Conservation (phyloP, 2,113 vertebrate species). For the Myotis lucifugus region DNA sequence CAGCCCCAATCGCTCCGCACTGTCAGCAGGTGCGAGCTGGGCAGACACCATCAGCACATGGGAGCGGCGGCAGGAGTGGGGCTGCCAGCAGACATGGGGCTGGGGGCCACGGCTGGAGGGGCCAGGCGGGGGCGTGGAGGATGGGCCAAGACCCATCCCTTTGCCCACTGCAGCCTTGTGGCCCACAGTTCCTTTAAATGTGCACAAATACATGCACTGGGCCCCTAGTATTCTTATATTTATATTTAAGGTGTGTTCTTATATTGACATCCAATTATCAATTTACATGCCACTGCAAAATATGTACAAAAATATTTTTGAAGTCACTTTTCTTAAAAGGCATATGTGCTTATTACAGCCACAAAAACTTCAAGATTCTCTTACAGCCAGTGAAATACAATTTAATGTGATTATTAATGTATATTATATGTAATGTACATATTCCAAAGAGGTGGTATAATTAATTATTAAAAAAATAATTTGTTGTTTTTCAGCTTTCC, state of each 20-base stretch:
- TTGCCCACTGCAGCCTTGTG: too few relatives aligned
- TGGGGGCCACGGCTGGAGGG: too few relatives aligned
- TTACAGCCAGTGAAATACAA: not conserved
- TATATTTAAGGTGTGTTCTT: not conserved
- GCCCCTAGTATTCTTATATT: not conserved
- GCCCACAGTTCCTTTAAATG: too few relatives aligned
- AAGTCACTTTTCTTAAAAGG: not conserved
- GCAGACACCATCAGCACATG: too few relatives aligned
- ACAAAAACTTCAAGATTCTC: not conserved
- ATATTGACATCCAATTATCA: not conserved
- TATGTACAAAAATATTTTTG: not conserved
- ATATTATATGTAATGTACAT: not conserved
- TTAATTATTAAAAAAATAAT: not conserved
- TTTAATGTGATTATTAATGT: not conserved
- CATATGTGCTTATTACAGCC: not conserved
- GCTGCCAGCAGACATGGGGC: too few relatives aligned
- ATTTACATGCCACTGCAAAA: not conserved
- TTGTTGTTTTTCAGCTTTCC: not conserved
- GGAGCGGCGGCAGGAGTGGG: too few relatives aligned
- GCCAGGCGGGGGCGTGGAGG: too few relatives aligned
- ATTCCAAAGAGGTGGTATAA: not conserved
- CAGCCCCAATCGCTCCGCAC: too few relatives aligned
- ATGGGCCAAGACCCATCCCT: too few relatives aligned
- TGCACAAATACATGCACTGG: too few relatives aligned
- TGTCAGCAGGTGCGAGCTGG: rapidly evolving